Percentiles rank a stretch among this genome's conserved stretches.
These are phyloP conservation scores for Pteropus rufus DNA, from an alignment of 2,797 vertebrate species.

Conservation along the genomic window DNA sequence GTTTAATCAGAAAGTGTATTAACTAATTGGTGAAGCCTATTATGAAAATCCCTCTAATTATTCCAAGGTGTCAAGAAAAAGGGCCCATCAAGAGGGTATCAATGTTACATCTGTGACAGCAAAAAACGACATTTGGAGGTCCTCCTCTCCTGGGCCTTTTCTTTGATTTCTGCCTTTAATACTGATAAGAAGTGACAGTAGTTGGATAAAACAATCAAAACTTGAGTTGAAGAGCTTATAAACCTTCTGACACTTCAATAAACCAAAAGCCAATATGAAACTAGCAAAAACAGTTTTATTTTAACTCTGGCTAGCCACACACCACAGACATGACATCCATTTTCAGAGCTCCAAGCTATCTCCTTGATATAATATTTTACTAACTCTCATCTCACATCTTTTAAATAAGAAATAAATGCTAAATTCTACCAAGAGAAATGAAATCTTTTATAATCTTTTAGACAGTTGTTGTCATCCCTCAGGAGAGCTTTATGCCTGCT, in stretches of 20 bases:
- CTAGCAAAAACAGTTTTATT: conserved; percentile 70
- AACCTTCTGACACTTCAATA: conserved; percentile 86
- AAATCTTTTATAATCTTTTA: conserved; percentile 82
- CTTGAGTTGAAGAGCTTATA: conserved; percentile 85
- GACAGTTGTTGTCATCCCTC: conserved; percentile 79
- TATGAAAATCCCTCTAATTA: conserved; percentile 69
- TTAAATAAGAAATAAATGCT: conserved; percentile 79
- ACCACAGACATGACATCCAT: conserved; percentile 42
- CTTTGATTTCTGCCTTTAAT: conserved; percentile 84
- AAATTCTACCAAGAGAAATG: conserved; percentile 80
- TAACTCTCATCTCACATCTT: conserved; percentile 77
- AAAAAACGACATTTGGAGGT: conserved; percentile 60
- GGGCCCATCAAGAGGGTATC: conserved; percentile 67
- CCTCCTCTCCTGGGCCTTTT: conserved; percentile 73
- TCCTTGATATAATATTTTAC: conserved; percentile 75
- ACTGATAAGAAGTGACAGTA: conserved; percentile 86
- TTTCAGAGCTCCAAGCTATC: conserved; percentile 63
- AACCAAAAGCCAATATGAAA: conserved; percentile 82
- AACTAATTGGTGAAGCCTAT: conserved; percentile 73
- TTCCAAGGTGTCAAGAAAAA: conserved; percentile 47
- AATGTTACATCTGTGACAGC: conserved; percentile 67
- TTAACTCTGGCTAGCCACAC: conserved; percentile 65
- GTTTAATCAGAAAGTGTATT: conserved; percentile 60
- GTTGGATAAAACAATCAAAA: conserved; percentile 87
- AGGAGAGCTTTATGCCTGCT: conserved; percentile 80